Evolutionary conservation across 2,888 invertebrate genomes (phyloP).

Genomic region (Liposcelis brunnea): DNA sequence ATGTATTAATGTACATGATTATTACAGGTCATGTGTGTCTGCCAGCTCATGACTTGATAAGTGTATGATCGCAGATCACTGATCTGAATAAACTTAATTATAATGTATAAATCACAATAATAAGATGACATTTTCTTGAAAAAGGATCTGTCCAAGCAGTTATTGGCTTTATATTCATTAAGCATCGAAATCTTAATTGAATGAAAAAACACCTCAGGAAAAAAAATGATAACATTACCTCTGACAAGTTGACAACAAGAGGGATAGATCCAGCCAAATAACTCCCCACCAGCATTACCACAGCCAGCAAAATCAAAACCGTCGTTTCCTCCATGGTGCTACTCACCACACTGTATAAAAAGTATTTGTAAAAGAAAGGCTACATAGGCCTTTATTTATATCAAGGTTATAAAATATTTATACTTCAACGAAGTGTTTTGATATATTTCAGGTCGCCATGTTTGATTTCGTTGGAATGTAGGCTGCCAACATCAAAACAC

Average conservation of each 20-base stretch:
- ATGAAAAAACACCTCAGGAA: too few relatives aligned
- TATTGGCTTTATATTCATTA: conserved; percentile 6
- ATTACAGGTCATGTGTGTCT: neutral
- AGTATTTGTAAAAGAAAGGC: neutral
- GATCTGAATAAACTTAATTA: neutral
- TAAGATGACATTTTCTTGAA: conserved; percentile 2
- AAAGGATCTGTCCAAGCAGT: neutral
- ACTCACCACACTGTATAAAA: neutral
- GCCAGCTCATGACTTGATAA: neutral
- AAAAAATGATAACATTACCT: conserved; percentile 65
- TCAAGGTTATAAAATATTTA: conserved; percentile 2
- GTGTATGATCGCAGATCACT: conserved; percentile 2
- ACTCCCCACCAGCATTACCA: conserved; percentile 92
- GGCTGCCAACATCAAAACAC: too few relatives aligned
- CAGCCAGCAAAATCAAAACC: conserved; percentile 61
- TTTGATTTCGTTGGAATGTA: neutral
- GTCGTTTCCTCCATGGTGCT: conserved; percentile 61
- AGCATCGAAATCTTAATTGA: too few relatives aligned
- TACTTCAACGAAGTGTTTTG: neutral
- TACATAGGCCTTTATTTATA: neutral
- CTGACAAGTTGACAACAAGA: conserved; percentile 81
- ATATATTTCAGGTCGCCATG: conserved; percentile 3
- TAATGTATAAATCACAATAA: neutral
- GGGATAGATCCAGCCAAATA: conserved; percentile 92
- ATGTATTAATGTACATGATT: neutral